Base-by-base conservation (phyloP, 2,113 vertebrate genomes). In the Melanerpes aurifrons region DNA sequence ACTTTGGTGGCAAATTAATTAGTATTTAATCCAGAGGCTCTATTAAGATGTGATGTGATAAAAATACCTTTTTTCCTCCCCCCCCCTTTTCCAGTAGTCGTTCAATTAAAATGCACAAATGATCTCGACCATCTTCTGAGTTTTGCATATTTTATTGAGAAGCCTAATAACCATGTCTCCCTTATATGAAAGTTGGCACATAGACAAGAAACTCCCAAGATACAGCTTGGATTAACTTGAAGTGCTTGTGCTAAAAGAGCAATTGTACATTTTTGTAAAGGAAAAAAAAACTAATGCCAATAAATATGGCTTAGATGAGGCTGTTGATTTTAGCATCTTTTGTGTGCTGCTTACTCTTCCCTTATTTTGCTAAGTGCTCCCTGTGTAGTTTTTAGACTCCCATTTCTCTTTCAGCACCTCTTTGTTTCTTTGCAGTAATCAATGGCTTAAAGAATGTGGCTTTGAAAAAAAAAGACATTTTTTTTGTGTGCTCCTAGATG, bases 1-100 rank as follows among this genome's bases (percentile, higher is more conserved):
- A 73, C 91, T 95, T 95, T 94, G 86, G 94, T 94, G 91, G 94
- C 95, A 96, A 96, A 97, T 97, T 97, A 97, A 98, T 98, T 96
- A 96, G 88, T 95, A 86, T 97, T 97, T 97, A 96, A 98, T 97
- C 91, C 97, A 87, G 79, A 92, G 85, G 57, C 77, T 82, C 75
- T 93, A 94, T 95, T 93, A 95, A 96, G 89, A 95, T 94, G 80
- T 78, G 87, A 94, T 92, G 86, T 93, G 96, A 96, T 93, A 92
- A 95, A 96, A 96, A 94, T 89, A 92, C 43, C 50, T 22, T 66
- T 54, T 37, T 66, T 89, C 74, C 73, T 82, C 50, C 21, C 18
- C 18, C 19, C 20, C 18, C 50, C 50, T 25, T 53, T 80, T 64
- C 28, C 29, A 85, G 31, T 70, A 92, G 57, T 86, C 62, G 53